Base-by-base conservation (phyloP, 2,888 invertebrate genomes). In the Parthenolecanium corni region DNA sequence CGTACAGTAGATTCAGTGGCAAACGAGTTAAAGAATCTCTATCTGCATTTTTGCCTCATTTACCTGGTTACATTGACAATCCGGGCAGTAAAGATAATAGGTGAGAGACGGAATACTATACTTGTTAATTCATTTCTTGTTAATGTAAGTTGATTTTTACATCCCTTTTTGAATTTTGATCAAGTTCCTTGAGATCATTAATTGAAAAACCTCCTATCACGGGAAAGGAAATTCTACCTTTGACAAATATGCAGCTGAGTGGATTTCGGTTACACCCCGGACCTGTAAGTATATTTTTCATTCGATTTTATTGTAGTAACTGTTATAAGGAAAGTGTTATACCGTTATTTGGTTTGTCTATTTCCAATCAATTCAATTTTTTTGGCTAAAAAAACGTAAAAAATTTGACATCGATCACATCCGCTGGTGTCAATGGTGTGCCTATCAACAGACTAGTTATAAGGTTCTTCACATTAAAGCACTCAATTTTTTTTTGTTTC, bases 1-100 rank as follows among this genome's bases (percentile, higher is more conserved):
- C 95, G 20, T 93, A 95, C 75, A 94, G 89, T 76, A 96, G 94
- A 80, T 95, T 95, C 77, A 94, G 91, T 77, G 94, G 93, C 58
- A 93, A 94, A 73, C 94, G 94, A 76, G 80, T 92, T 16, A 90
- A 94, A 73, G 95, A 96, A 74, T 92, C 93, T 64, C 76, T 96
- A 65, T 93, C 94, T 44, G 92, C 95, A 14, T 96, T 96, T 75
- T 79, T 96, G 67, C 95, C 95, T 20, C 91, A 90, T 74, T 78
- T 96, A 63, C 96, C 96, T 57, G 95, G 96, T 20, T 91, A 92
- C 67, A 86, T 95, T 68, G 96, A 96, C 76, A 87, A 89, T 25
- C 93, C 94, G 66, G 94, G 90, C 38, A 75, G 76, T 68, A 76
- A 76, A 67, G 82, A 74, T 79, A 89, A 80, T 80, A 84, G 80